These are phyloP conservation scores for Potamilus streckersoni DNA, from an alignment of 1,140 invertebrate species.

Conservation along the genomic window DNA sequence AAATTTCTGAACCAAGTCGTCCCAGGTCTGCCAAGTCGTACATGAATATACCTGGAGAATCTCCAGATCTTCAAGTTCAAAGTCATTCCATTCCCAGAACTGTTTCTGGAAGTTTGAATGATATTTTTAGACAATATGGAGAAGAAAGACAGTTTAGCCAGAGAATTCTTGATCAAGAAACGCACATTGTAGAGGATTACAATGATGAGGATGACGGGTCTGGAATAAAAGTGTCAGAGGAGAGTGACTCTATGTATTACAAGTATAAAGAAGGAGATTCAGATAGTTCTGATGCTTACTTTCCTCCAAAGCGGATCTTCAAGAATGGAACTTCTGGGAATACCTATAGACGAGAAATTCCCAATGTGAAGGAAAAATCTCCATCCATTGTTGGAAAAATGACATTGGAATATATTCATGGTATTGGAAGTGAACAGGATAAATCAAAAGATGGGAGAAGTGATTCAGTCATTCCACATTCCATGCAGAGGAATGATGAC, in stretches of 20 bases:
- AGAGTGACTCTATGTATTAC: neutral
- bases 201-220: neutral
- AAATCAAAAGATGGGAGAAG: conserved; percentile 14
- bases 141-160: conserved; percentile 26
- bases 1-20: conserved; percentile 22
- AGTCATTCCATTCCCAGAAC: conserved; percentile 23
- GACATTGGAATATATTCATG: conserved; percentile 55
- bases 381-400: conserved; percentile 45
- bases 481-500: too few species aligned
- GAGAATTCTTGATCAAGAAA: neutral
- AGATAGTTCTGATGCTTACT: conserved; percentile 37
- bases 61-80: neutral
- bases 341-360: conserved; percentile 32
- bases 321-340: conserved; percentile 42
- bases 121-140: conserved; percentile 38
- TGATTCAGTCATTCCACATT: too few species aligned
- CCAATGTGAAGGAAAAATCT: conserved; percentile 18
- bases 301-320: conserved; percentile 46
- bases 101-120: conserved; percentile 42
- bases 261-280: conserved; percentile 1
- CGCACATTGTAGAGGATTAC: neutral
- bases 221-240: neutral
- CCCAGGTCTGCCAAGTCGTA: conserved; percentile 51
- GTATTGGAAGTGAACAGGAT: conserved; percentile 52
- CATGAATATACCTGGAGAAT: conserved; percentile 12